A percentile compares a stretch with the other conserved stretches of the same genome.
These are phyloP conservation scores for Petrophora chlorosata DNA, from an alignment of 2,888 invertebrate species.

Conservation along the genomic window DNA sequence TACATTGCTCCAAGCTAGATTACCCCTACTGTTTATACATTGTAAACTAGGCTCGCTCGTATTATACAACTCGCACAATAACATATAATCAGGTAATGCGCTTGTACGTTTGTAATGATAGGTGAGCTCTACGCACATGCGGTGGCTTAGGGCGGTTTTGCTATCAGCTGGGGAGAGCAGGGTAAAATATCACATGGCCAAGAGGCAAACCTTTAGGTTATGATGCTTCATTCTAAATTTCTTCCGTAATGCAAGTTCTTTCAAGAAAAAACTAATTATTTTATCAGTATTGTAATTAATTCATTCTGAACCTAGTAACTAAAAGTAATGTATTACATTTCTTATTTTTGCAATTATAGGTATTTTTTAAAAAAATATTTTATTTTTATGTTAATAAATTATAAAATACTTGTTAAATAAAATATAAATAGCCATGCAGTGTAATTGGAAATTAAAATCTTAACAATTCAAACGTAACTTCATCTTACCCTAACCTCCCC, in stretches of 20 bases:
- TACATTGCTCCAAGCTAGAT: not conserved
- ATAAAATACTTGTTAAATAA: too few species aligned
- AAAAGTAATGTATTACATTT: too few species aligned
- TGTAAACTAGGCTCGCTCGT: constrained; percentile 26
- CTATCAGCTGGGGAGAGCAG: constrained; percentile 48
- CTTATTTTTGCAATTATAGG: too few species aligned
- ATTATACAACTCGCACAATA: constrained; percentile 64
- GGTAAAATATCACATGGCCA: constrained; percentile 17
- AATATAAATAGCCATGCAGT: too few species aligned
- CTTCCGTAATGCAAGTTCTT: too few species aligned
- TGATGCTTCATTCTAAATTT: too few species aligned
- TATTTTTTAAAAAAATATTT: too few species aligned
- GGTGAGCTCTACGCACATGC: constrained; percentile 55
- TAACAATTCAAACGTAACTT: not conserved
- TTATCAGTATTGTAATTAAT: too few species aligned
- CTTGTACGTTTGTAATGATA: constrained; percentile 75
- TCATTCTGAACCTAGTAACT: too few species aligned
- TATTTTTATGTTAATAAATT: too few species aligned
- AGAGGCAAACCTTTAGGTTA: not conserved
- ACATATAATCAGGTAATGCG: constrained; percentile 76
- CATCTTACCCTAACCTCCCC: constrained; percentile 49
- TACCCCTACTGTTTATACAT: constrained; percentile 6
- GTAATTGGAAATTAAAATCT: constrained; percentile 5
- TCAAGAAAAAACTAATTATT: too few species aligned
- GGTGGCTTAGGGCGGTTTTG: constrained; percentile 60